phyloP scores from a whole-genome alignment of 2,797 vertebrate species.

The Enteromius radiatus region DNA sequence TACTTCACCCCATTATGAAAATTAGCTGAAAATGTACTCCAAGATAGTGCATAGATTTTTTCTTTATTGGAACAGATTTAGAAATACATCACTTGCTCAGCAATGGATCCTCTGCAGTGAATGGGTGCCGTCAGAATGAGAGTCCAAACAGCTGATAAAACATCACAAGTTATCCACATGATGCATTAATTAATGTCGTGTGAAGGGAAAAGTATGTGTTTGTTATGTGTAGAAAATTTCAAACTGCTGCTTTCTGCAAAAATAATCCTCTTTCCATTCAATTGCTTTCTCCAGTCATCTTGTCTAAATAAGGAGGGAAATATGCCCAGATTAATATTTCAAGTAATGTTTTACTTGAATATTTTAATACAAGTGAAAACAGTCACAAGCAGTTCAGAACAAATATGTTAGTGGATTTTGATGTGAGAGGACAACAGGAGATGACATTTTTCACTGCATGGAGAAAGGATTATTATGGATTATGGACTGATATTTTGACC shows the following conservation, averaged over 20 bases:
- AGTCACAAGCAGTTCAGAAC: background rate
- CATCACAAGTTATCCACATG: background rate
- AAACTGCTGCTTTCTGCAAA: background rate
- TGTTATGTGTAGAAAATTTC: background rate
- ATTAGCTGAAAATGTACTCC: background rate
- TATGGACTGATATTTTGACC: background rate
- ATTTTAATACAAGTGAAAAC: background rate
- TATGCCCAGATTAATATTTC: background rate
- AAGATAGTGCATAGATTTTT: background rate
- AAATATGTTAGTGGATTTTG: background rate
- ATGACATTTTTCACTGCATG: background rate
- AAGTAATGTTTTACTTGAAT: no score
- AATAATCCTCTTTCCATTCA: background rate
- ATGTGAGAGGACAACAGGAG: background rate
- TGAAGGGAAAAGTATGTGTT: background rate
- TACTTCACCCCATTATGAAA: background rate
- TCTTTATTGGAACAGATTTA: background rate
- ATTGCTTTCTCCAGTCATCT: background rate
- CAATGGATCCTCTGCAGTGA: background rate
- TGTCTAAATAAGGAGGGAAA: background rate
- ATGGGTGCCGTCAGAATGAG: background rate
- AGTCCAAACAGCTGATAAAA: background rate
- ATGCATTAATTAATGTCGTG: background rate
- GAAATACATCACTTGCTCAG: background rate
- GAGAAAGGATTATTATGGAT: background rate